Conservation (phyloP, 35 echinoderm and acorn worm species). For the Amphiura filiformis region DNA sequence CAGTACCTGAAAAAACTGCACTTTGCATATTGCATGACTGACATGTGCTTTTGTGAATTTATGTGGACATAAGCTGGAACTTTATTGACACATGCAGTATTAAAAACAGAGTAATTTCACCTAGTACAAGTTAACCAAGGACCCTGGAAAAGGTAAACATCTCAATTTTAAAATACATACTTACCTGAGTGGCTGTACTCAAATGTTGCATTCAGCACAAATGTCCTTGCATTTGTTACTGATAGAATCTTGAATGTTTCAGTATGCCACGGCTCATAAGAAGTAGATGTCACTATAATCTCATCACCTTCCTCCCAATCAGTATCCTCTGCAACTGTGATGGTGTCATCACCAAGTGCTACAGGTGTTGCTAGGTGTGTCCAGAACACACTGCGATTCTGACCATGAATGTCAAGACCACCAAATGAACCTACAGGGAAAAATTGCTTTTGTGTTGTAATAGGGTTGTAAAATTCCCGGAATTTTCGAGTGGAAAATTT, state of each 20-base stretch:
- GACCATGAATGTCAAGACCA: constrained; percentile 50
- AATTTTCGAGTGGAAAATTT: no score
- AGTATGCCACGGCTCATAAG: constrained; percentile 69
- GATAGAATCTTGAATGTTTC: constrained; percentile 63
- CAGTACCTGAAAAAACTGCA: no score
- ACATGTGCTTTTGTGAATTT: no score
- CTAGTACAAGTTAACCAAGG: no score
- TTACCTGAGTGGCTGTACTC: constrained; percentile 54
- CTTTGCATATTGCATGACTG: no score
- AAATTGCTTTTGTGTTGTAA: no score
- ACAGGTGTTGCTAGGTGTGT: constrained; percentile 43
- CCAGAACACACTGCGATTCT: constrained; percentile 28
- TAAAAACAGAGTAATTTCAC: no score
- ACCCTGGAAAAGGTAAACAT: no score
- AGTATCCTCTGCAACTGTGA: constrained; percentile 37
- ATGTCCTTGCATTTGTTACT: constrained; percentile 24
- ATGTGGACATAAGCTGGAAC: no score
- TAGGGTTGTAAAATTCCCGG: no score
- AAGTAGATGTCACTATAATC: constrained; percentile 63
- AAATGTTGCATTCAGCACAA: constrained; percentile 50
- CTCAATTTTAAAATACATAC: neutral
- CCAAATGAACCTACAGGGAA: constrained; percentile 65
- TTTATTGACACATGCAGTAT: no score
- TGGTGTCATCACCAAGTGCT: constrained; percentile 22
- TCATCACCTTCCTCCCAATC: constrained; percentile 54